Percentiles rank a stretch among this genome's conserved stretches.
phyloP scores from a whole-genome alignment of 2,888 invertebrate genomes.

The Trachelus troglodyta region DNA sequence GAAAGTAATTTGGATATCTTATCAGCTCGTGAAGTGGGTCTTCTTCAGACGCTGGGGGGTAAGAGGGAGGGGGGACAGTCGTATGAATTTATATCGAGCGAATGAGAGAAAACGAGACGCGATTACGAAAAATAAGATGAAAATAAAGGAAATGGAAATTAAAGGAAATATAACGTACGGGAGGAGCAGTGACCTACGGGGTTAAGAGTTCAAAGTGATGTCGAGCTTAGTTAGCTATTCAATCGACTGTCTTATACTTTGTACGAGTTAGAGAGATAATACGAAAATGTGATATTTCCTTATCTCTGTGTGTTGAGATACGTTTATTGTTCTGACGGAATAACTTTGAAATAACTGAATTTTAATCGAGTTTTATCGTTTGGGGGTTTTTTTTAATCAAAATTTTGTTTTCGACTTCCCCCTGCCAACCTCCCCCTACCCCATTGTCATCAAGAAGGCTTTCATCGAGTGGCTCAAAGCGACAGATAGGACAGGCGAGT shows the following conservation, averaged over 20 bases:
- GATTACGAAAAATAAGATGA: neutral
- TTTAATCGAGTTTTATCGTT: neutral
- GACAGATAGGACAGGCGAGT: neutral
- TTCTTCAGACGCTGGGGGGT: neutral
- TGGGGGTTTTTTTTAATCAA: neutral
- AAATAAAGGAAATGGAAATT: conserved; percentile 4
- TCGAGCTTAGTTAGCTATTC: conserved; percentile 35
- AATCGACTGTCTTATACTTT: conserved; percentile 19
- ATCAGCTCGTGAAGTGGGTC: neutral
- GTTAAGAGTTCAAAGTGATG: conserved; percentile 41
- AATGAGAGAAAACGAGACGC: neutral
- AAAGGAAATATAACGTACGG: neutral
- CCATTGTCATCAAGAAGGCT: neutral
- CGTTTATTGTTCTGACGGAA: neutral
- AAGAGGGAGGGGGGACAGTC: too few species aligned
- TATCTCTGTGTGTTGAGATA: neutral
- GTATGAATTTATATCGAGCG: neutral
- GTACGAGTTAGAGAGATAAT: too few species aligned
- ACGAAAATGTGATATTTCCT: too few species aligned
- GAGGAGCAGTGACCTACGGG: conserved; percentile 27
- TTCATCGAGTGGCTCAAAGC: neutral
- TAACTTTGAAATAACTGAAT: neutral
- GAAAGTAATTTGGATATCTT: neutral
- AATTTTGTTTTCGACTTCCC: too few species aligned
- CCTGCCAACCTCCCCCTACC: too few species aligned